phyloP scores from a whole-genome alignment of 2,888 invertebrate species.

The Conus canariensis region DNA sequence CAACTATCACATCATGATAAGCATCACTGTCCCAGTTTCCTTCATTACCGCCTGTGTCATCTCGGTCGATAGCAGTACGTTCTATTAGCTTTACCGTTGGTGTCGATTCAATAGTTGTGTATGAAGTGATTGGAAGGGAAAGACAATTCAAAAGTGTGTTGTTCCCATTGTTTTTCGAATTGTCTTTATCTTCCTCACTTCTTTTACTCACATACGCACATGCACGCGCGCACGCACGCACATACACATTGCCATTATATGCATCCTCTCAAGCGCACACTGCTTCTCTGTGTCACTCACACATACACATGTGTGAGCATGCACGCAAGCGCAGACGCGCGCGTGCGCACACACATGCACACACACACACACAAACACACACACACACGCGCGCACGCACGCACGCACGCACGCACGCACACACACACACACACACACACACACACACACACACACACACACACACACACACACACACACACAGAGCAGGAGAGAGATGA shows the following conservation, averaged over 20 bases:
- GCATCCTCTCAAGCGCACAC: neutral
- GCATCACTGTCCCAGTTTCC: no score
- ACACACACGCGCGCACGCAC: neutral
- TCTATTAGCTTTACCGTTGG: no score
- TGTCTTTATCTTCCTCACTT: neutral
- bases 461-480: no score
- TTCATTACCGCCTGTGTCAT: no score
- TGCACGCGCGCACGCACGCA: neutral
- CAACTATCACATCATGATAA: no score
- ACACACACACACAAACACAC: conserved; percentile 2
- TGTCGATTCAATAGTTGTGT: no score
- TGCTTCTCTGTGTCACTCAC: no score
- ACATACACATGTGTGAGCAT: neutral
- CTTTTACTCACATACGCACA: neutral
- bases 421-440: neutral
- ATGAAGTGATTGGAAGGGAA: neutral
- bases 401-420: neutral
- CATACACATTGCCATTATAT: neutral
- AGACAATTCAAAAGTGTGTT: neutral
- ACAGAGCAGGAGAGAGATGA: no score
- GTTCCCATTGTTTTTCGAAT: no score
- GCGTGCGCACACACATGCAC: neutral
- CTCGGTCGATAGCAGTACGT: no score
- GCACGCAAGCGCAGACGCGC: neutral
- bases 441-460: neutral